Evolutionary conservation across 2,888 invertebrate species (phyloP), one percentile per base, ranked within the genome.

Genomic region (Leptinotarsa tumamoca): DNA sequence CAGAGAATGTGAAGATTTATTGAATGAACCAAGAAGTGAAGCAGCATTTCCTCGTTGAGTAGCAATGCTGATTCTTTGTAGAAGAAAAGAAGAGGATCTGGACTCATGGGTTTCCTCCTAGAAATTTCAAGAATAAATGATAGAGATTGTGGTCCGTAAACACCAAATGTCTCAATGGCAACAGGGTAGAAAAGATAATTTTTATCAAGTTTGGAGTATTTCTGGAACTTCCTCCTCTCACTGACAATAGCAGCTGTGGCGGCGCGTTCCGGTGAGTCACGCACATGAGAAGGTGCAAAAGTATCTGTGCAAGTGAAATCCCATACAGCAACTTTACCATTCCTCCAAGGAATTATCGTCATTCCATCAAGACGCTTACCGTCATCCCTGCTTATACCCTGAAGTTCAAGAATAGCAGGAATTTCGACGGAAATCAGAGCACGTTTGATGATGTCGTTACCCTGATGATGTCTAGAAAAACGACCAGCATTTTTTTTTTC

Each of bases 341-440:
- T n/a, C 49, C 18, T 72, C 73, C 73, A 71, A 10, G 73, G 73
- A 33, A 58, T 49, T 17, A 73, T 13, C 14, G 73, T 23, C 13
- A 73, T 71, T 21, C 71, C 71, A 73, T 73, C 56, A 13, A 56
- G 73, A 13, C 56, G 54, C 72, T 73, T 73, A 50, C 71, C 73
- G 54, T 73, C 73, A n/a, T 72, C 71, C 14, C 73, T 10, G 21
- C 18, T 54, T 17, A 72, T 56, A 56, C 73, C 73, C 14, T 13
- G 10, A 54, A 71, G 71, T 33, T 71, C 73, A 23, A 71, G 18
- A 18, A 69, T 54, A 15, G 52, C 21, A 13, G 56, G 69, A 52
- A 69, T 21, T 52, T 69, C 23, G 69, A 15, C 13, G 23, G 23
- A n/a, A 56, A n/a, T 18, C 27, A 23, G 23, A 23, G 61, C 21